Base-by-base conservation (phyloP, 2,113 vertebrate species). In the Silurus glanis region DNA sequence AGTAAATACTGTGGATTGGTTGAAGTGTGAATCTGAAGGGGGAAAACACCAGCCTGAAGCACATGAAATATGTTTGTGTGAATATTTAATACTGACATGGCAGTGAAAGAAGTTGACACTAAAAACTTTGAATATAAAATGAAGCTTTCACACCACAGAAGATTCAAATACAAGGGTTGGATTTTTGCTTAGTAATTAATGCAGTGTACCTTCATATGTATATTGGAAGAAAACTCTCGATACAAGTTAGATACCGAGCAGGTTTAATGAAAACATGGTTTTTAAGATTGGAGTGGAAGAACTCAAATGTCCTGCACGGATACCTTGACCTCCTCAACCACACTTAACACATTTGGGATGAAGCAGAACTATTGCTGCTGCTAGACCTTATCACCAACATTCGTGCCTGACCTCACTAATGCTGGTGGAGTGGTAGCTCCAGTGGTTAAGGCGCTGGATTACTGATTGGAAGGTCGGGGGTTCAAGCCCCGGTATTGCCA, bases 1-100 rank as follows among this genome's bases (percentile, higher is more conserved):
- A 74, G 74, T 81, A 80, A 87, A 89, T 87, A 87, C 82, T 88
- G 91, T 87, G 74, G 84, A 82, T 69, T 83, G 51, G 67, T 37
- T 89, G 55, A 91, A 91, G 80, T 80, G 21, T n/a, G 72, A 53
- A 53, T 19, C 53, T 75, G 49, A 23, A 53, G 51, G 14, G 37
- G 37, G 49, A n/a, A 51, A 13, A 76, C 72, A 3, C 10, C 12
- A 76, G 49, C 21, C 9, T n/a, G 10, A 53, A 51, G 72, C 47
- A 53, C 2, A 7, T 76, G 6, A 25, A 76, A 55, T 25, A 55
- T n/a, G 10, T 51, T 75, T 13, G 6, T 78, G 51, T 0, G 4
- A 55, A 25, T 25, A 55, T 55, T 55, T 25, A n/a, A 25, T 23
- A 51, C 21, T 0, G 45, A 74, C 9, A 10, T 49, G 71, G 21